A percentile compares a stretch with the other conserved stretches of the same genome.
These are phyloP conservation scores for Eutolmus rufibarbis DNA, from an alignment of 2,888 invertebrate species.

Conservation along the genomic window DNA sequence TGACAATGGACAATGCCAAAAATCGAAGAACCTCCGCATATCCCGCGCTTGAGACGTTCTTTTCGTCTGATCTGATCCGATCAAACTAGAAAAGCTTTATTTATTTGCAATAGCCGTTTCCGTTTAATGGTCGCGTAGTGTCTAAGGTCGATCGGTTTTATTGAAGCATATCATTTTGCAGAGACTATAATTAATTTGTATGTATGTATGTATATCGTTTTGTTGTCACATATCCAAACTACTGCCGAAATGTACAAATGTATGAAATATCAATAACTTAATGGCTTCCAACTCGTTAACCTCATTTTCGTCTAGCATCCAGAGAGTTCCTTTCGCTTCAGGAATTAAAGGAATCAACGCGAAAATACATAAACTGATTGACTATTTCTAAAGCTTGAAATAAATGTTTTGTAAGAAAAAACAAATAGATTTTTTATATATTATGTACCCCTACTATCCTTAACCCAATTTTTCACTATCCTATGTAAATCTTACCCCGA, in stretches of 20 bases:
- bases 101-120: conserved; percentile 23
- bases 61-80: not conserved
- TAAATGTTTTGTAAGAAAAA: conserved; percentile 27
- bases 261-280: not conserved
- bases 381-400: conserved; percentile 23
- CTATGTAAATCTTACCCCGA: too few species aligned
- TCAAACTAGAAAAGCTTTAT: conserved; percentile 37
- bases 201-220: not conserved
- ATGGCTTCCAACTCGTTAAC: conserved; percentile 37
- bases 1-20: conserved; percentile 20
- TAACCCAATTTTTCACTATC: not conserved
- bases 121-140: not conserved
- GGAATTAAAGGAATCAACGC: not conserved
- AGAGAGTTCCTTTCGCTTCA: conserved; percentile 13
- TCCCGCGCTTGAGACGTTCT: not conserved
- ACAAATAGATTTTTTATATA: not conserved
- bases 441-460: not conserved
- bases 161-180: conserved; percentile 25
- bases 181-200: not conserved
- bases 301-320: not conserved
- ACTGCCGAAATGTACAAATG: conserved; percentile 14
- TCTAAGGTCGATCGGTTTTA: conserved; percentile 1
- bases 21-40: conserved; percentile 9
- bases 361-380: not conserved
- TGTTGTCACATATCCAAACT: conserved; percentile 18